phyloP scores from a whole-genome alignment of 2,888 invertebrate genomes.

The Temnothorax rugatulus region DNA sequence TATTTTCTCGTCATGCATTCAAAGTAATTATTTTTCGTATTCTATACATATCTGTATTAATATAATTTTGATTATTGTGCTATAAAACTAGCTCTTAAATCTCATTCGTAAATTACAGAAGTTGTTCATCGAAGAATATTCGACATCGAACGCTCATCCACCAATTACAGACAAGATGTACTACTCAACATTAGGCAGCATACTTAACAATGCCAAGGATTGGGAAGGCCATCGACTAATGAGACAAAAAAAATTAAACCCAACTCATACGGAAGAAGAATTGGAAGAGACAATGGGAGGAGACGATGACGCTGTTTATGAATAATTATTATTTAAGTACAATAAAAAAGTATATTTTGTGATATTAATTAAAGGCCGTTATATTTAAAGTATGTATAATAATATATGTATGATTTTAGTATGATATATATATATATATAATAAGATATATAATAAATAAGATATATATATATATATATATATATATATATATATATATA shows the following conservation, averaged over 20 bases:
- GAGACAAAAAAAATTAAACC: neutral
- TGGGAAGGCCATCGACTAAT: conserved; percentile 2
- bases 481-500: too few relatives aligned
- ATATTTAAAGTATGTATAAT: too few relatives aligned
- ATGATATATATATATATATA: too few relatives aligned
- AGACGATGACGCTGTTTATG: too few relatives aligned
- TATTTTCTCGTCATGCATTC: conserved; percentile 1
- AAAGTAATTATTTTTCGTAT: conserved; percentile 1
- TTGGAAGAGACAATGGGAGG: neutral
- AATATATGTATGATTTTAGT: too few relatives aligned
- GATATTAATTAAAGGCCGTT: too few relatives aligned
- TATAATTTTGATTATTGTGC: neutral
- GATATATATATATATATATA: too few relatives aligned
- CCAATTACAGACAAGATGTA: neutral
- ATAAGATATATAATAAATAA: too few relatives aligned
- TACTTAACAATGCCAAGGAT: conserved; percentile 1
- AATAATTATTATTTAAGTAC: too few relatives aligned
- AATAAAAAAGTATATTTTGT: too few relatives aligned
- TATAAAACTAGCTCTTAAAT: neutral
- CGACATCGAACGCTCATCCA: neutral
- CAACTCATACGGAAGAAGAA: too few relatives aligned
- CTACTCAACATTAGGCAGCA: neutral
- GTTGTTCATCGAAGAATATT: neutral
- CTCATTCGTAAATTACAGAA: neutral
- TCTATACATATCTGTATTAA: neutral